Conservation (phyloP, 37 sponge, comb jelly and placozoan species). For the Corticium candelabrum region DNA sequence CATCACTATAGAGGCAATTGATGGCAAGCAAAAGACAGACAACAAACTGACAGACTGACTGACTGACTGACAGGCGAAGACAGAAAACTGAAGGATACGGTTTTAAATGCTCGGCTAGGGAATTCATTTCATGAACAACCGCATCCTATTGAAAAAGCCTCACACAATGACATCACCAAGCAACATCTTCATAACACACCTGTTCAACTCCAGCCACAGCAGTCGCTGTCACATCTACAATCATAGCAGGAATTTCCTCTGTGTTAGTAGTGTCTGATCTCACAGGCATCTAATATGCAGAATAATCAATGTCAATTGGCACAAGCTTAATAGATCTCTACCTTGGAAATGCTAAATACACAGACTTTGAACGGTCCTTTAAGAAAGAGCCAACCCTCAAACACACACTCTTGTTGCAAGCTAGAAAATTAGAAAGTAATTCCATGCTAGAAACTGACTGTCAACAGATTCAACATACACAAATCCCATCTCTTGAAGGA, state of each 20-base stretch:
- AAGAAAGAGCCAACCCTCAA: background rate
- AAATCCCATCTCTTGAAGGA: slow-evolving; percentile 62
- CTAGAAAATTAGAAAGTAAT: background rate
- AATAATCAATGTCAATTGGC: too few relatives aligned
- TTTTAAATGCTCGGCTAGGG: background rate
- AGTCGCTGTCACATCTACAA: background rate
- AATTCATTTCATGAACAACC: background rate
- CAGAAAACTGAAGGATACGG: too few relatives aligned
- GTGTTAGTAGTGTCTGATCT: background rate
- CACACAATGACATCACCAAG: background rate
- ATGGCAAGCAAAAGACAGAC: too few relatives aligned
- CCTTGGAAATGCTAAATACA: background rate
- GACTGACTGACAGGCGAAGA: too few relatives aligned
- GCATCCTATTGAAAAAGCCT: background rate
- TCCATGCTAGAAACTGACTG: background rate
- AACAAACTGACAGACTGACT: too few relatives aligned
- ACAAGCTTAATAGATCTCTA: too few relatives aligned
- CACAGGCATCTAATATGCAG: too few relatives aligned
- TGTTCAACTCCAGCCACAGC: background rate
- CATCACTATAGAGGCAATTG: too few relatives aligned
- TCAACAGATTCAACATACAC: slow-evolving; percentile 16
- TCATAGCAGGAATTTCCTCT: background rate
- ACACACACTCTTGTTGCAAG: background rate
- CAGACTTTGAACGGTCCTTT: background rate
- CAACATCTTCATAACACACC: background rate